Evolutionary conservation across 2,888 invertebrate species (phyloP).

Genomic region (Glaucopsyche alexis): DNA sequence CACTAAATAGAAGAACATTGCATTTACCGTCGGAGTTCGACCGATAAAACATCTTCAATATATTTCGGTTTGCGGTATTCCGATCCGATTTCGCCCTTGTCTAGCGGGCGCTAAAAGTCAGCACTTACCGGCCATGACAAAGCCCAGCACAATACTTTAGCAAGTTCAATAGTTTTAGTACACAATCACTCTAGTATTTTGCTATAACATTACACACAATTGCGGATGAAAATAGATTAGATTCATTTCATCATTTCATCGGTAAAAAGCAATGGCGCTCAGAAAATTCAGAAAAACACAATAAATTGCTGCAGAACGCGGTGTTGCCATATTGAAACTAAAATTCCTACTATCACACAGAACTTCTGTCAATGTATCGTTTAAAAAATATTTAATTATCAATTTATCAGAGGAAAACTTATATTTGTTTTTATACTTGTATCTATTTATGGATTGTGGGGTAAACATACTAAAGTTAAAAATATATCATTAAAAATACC

Average conservation of each 20-base stretch:
- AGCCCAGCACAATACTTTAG: conserved; percentile 80
- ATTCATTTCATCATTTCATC: conserved; percentile 80
- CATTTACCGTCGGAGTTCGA: conserved; percentile 81
- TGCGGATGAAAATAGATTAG: conserved; percentile 81
- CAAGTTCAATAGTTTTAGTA: conserved; percentile 75
- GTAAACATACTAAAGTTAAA: no score
- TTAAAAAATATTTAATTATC: background rate
- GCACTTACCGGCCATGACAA: conserved; percentile 91
- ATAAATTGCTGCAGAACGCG: conserved; percentile 73
- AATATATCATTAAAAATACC: no score
- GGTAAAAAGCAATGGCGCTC: conserved; percentile 80
- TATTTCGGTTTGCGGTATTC: conserved; percentile 79
- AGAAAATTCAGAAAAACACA: conserved; percentile 77
- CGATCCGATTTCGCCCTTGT: conserved; percentile 80
- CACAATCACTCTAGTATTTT: conserved; percentile 76
- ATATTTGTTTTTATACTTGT: no score
- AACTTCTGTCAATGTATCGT: background rate
- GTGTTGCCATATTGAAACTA: conserved; percentile 57
- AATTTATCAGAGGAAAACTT: no score
- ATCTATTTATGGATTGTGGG: no score
- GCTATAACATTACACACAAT: conserved; percentile 79
- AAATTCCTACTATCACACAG: conserved; percentile 37
- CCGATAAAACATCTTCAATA: conserved; percentile 81
- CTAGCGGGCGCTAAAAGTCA: conserved; percentile 79
- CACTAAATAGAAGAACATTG: conserved; percentile 78